Base-by-base conservation (phyloP, 2,888 invertebrate genomes). In the Cynaeus angustus region DNA sequence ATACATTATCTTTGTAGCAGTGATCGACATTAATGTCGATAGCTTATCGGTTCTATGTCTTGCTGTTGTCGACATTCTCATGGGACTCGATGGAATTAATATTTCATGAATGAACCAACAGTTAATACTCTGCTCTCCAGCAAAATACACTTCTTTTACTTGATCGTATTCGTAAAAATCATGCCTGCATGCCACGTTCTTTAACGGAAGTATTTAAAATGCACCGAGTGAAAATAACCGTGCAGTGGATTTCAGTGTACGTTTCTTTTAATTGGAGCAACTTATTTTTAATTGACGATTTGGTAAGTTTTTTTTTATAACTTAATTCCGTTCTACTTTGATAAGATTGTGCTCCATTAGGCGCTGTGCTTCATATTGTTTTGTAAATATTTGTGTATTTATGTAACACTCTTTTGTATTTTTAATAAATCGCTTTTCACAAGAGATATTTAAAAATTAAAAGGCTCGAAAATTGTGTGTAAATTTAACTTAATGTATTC, bases 271-370 rank as follows among this genome's bases (percentile, higher is more conserved):
- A 64, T 64, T 65, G 65, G 65, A 65, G 65, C 65, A 37, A 45
- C 55, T 50, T 45, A 21, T 8, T 64, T 14, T 61, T 50, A 33
- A 52, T 65, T 53, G 65, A 30, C 65, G 65, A 52, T 59, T 64
- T 41, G 68, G 68, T 68, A 68, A 69, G 66, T 71, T 66, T 52
- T 67, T n/a, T n/a, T 72, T 73, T 71, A 69, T 50, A 64, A 67
- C 68, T 66, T 68, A 64, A 71, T 62, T 68, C 66, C 66, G 72
- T 66, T 68, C 70, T 53, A 74, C 62, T 66, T 69, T 71, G 72
- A 74, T 74, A 68, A 70, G 70, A 43, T 66, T 50, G 56, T 38
- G 43, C 50, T 70, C 26, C 13, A 52, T 55, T 62, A 33, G 38
- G 10, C 38, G 50, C 30, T 62, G 68, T 52, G 16, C 38, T 59